Evolutionary conservation across 1,140 invertebrate genomes (phyloP), one percentile per base, ranked within the genome.

Genomic region (Meloidogyne exigua): DNA sequence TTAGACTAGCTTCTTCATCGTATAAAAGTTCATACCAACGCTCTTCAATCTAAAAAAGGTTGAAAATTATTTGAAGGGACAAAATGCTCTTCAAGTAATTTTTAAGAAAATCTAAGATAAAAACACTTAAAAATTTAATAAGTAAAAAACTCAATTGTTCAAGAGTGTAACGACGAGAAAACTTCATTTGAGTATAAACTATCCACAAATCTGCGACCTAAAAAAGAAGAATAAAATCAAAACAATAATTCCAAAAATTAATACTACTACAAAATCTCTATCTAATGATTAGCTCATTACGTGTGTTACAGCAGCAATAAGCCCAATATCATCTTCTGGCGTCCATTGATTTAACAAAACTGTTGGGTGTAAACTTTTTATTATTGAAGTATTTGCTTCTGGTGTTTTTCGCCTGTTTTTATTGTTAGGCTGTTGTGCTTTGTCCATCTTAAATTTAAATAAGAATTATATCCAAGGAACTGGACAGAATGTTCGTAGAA

Each of bases 11-110:
- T 25, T 92, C 91, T 64, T 93, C 92, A 88, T 98, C 94, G 88
- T 97, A 98, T 2, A 98, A 89, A 66, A 99, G 86, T 12, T 94
- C 93, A 89, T 95, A 95, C 95, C 95, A 98, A 75, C 96, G 91
- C 76, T 95, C 93, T 85, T 96, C 93, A 32, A 98, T 91, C 88
- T 99, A 95, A 87, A 93, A 57, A 18, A 49, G 2, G 18, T 18
- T 4, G 18, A 44, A 7, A 10, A 10, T 49, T 4, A 4, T 18
- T 49, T 49, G 0, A 10, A 10, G 0, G 44, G 2, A 18, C 5
- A 15, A 49, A 49, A 44, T 44, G 42, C n/a, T 44, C 42, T 44
- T 44, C 0, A 44, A 11, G 10, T 13, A 44, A 44, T 44, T 15
- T 15, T 44, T 44, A n/a, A n/a, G n/a, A n/a, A n/a, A n/a, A n/a